Percentiles rank a stretch among this genome's conserved stretches.
phyloP scores from a whole-genome alignment of 2,888 invertebrate species.

The Mesopsocus fuscifrons region DNA sequence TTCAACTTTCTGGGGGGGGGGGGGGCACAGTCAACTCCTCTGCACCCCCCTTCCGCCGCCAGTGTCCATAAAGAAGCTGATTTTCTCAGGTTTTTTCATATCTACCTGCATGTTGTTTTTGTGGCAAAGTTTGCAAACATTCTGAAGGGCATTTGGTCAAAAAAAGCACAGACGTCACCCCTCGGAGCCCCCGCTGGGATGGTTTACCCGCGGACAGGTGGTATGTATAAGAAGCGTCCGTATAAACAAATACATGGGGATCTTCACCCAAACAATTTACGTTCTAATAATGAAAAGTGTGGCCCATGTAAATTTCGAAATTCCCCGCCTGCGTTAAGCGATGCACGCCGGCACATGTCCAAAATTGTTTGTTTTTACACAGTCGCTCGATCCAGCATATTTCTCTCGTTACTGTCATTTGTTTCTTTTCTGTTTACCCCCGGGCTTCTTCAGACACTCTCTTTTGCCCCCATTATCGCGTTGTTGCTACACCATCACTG shows the following conservation, averaged over 20 bases:
- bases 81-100: too few species aligned
- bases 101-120: too few species aligned
- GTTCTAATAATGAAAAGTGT: constrained; percentile 9
- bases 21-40: too few species aligned
- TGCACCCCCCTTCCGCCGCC: too few species aligned
- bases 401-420: constrained; percentile 10
- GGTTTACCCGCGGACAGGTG: constrained; percentile 2
- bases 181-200: too few species aligned
- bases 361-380: constrained; percentile 3
- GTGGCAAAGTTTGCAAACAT: too few species aligned
- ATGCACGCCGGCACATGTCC: constrained; percentile 2
- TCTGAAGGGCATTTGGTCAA: too few species aligned
- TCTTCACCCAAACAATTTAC: constrained; percentile 5
- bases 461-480: neutral
- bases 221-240: constrained; percentile 3
- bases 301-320: constrained; percentile 6
- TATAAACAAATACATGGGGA: constrained; percentile 6
- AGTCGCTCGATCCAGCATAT: constrained; percentile 6
- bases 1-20: too few species aligned
- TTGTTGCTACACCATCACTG: neutral
- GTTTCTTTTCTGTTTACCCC: constrained; percentile 5
- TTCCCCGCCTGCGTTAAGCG: constrained; percentile 6
- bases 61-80: too few species aligned
- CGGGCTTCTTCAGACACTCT: neutral
- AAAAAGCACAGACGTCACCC: too few species aligned